Conservation (phyloP, 2,888 invertebrate species). For the Torymus auratus region DNA sequence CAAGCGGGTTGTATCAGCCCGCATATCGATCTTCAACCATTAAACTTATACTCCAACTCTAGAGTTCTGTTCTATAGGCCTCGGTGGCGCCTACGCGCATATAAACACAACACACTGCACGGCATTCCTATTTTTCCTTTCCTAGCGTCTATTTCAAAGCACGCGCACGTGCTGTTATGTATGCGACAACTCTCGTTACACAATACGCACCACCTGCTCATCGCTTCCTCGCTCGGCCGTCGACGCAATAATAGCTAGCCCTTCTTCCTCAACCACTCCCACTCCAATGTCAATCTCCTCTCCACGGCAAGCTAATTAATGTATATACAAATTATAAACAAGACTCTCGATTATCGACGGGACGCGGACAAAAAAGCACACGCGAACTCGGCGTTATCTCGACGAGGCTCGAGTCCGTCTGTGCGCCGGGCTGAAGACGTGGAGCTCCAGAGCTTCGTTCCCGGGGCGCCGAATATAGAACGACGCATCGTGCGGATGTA, state of each 20-base stretch:
- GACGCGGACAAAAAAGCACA: too few species aligned
- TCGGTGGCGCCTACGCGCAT: too few species aligned
- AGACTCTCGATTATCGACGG: too few species aligned
- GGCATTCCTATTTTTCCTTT: too few species aligned
- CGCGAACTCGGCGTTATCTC: too few species aligned
- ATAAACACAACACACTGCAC: too few species aligned
- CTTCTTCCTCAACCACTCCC: background rate
- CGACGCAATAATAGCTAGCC: constrained; percentile 3
- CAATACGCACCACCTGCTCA: constrained; percentile 35
- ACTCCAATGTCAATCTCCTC: background rate
- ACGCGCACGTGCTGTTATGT: too few species aligned
- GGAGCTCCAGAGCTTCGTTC: background rate
- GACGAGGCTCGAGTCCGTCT: too few species aligned
- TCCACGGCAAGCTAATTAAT: background rate
- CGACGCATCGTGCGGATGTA: background rate
- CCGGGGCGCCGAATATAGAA: constrained; percentile 58
- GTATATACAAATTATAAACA: too few species aligned
- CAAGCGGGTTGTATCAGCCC: constrained; percentile 23
- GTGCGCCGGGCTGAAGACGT: too few species aligned
- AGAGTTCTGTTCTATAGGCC: too few species aligned
- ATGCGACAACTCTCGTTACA: background rate
- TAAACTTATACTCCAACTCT: constrained; percentile 8
- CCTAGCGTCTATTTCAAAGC: too few species aligned
- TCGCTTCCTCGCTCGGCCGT: constrained; percentile 13
- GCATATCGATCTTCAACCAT: constrained; percentile 34